These are phyloP conservation scores for Drosophila willistoni DNA, from an alignment of 1,140 invertebrate species.

Conservation along the genomic window DNA sequence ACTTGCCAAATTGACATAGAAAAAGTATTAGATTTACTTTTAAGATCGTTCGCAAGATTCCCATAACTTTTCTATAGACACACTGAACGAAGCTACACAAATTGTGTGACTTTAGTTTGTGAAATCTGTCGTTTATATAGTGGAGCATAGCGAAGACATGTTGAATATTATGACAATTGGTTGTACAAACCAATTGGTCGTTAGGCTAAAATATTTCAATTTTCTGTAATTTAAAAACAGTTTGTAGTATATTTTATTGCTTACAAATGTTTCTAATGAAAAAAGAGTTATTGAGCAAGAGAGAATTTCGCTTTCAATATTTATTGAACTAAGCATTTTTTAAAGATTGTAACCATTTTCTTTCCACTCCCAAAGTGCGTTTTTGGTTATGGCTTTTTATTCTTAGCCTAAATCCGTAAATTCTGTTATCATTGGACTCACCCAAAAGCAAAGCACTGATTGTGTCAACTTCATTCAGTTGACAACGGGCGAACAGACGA, in stretches of 20 bases:
- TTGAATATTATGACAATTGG: not conserved
- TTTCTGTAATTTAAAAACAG: not conserved
- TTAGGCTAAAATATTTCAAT: not conserved
- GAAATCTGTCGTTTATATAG: not conserved
- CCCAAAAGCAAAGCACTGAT: slow-evolving; percentile 33
- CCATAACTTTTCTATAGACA: not conserved
- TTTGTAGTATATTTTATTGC: not conserved
- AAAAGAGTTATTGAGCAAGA: too few species aligned
- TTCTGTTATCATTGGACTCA: not conserved
- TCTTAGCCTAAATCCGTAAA: not conserved
- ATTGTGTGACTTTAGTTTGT: not conserved
- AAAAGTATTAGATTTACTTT: not conserved
- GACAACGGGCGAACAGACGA: not conserved
- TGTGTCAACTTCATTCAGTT: slow-evolving; percentile 33
- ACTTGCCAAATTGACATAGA: slow-evolving; percentile 6
- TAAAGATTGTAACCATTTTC: too few species aligned
- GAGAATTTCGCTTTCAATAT: too few species aligned
- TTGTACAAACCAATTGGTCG: not conserved
- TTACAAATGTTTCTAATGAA: too few species aligned
- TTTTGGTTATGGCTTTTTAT: too few species aligned
- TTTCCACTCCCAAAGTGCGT: too few species aligned
- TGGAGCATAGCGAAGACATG: not conserved
- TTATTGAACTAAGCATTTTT: too few species aligned
- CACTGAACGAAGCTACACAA: not conserved
- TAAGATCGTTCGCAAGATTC: not conserved